phyloP scores from a whole-genome alignment of 1,140 invertebrate species.

The Drosophila tropicalis region DNA sequence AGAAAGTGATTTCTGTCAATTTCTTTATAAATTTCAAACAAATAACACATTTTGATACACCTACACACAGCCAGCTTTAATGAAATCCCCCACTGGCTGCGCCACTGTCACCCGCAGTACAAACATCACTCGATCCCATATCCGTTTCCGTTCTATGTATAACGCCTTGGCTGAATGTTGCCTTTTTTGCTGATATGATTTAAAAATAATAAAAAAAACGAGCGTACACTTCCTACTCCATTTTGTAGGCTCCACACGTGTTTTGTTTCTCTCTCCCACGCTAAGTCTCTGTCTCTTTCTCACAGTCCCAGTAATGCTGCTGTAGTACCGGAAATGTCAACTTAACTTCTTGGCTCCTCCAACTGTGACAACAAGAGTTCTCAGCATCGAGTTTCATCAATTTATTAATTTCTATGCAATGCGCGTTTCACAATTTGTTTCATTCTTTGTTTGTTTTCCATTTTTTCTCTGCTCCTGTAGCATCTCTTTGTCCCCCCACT shows the following conservation, averaged over 20 bases:
- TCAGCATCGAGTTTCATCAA: conserved; percentile 40
- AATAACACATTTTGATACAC: not conserved
- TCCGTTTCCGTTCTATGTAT: conserved; percentile 59
- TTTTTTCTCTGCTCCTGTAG: not conserved
- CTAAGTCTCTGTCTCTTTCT: conserved; percentile 25
- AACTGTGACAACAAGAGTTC: conserved; percentile 22
- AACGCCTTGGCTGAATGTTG: conserved; percentile 4
- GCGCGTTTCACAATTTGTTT: conserved; percentile 70
- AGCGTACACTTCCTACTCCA: conserved; percentile 29
- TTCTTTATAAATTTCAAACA: not conserved
- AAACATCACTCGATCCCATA: conserved; percentile 71
- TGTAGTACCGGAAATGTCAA: conserved; percentile 70
- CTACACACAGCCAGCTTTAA: conserved; percentile 1
- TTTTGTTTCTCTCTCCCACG: not conserved
- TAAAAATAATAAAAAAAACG: conserved; percentile 75
- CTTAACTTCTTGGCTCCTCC: conserved; percentile 65
- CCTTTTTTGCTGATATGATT: conserved; percentile 70
- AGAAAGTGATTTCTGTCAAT: conserved; percentile 10
- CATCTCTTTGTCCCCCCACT: not conserved
- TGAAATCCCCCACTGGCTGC: conserved; percentile 23
- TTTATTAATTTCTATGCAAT: conserved; percentile 80
- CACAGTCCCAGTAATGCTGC: conserved; percentile 20
- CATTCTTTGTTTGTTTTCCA: conserved; percentile 48
- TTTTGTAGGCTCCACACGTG: conserved; percentile 9
- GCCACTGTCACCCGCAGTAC: conserved; percentile 18